These are phyloP conservation scores for Phoeniculus purpureus DNA, from an alignment of 2,797 vertebrate species.

Conservation along the genomic window DNA sequence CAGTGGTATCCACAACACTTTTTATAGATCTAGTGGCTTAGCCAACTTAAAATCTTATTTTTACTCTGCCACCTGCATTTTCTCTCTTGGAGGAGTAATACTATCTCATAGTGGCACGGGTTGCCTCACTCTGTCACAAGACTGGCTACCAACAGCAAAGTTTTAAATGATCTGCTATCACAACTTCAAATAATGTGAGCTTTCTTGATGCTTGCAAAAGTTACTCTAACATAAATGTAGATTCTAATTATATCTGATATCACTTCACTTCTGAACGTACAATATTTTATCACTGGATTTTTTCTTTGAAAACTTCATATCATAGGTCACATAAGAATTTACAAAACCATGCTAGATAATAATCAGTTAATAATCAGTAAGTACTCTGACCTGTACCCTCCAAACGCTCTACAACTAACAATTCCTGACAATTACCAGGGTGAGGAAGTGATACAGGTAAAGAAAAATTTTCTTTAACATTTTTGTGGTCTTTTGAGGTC, in stretches of 20 bases:
- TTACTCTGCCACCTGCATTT: background rate
- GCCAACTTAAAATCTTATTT: background rate
- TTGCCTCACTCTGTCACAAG: background rate
- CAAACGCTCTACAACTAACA: background rate
- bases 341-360: background rate
- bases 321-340: background rate
- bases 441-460: background rate
- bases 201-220: background rate
- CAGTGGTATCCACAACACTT: background rate
- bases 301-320: background rate
- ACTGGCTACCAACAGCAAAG: background rate
- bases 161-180: background rate
- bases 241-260: fast-evolving
- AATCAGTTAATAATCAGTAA: background rate
- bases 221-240: background rate
- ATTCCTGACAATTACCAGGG: background rate
- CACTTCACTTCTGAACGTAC: background rate
- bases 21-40: background rate
- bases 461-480: background rate
- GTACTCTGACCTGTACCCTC: background rate
- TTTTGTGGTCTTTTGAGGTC: background rate
- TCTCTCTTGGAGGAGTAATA: background rate
- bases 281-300: background rate
- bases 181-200: background rate
- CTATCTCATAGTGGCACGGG: fast-evolving